Evolutionary conservation across 2,113 vertebrate species (phyloP), one percentile per base, ranked within the genome.

Genomic region (Istiophorus platypterus): DNA sequence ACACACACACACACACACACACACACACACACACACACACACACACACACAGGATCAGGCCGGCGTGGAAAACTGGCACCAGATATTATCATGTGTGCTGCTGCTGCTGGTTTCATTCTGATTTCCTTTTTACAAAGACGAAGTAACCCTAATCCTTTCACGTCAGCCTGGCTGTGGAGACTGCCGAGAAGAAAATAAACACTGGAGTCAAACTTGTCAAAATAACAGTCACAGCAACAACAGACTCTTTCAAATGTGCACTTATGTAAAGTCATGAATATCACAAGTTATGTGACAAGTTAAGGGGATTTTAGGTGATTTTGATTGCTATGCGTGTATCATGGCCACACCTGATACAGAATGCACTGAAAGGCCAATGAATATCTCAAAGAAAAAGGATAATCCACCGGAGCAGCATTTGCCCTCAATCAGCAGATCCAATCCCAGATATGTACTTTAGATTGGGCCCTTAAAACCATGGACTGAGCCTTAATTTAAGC

Each of bases 61-160:
- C 75, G 27, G 26, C 47, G 47, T 90, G 82, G 82, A 65, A 90
- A 85, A 85, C 74, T 72, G 88, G 90, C 91, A 89, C 77, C 86
- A 94, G 91, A 93, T 93, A 87, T 85, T 91, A 92, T 93, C 85
- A 17, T 52, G 70, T 70, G 72, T 39, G 71, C 34, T 0, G 71
- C 69, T 81, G 75, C 72, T 72, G 73, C 79, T 82, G 64, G 77
- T 85, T 82, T 88, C 72, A 52, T 89, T 91, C 51, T 24, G 74
- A 87, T 90, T 89, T 91, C 70, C 78, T 72, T 78, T 90, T 72
- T 52, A 66, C 65, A 81, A 76, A 88, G 63, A 89, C 64, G 58
- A 83, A 85, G 77, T 81, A 76, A 47, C 65, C 31, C 75, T 91
- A 91, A 93, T 92, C 88, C 88, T 76, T 83, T 65, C 80, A 86